Base-by-base conservation (phyloP, 2,797 vertebrate species). In the Ceryle rudis region DNA sequence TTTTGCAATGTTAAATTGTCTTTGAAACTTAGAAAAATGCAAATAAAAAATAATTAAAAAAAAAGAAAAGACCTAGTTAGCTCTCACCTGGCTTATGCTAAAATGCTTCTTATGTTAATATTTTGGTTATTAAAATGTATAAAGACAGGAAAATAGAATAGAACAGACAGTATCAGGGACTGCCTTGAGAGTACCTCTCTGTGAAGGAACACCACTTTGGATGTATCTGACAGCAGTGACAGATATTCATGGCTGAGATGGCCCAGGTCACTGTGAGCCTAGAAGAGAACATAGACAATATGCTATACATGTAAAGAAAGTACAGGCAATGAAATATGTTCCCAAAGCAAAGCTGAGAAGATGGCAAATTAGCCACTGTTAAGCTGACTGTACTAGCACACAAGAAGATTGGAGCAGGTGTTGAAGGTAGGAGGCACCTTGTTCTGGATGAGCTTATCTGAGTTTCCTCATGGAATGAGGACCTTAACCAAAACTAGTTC, bases 91-190 rank as follows among this genome's bases (percentile, higher is more conserved):
- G 31, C 35, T 95, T 95, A 82, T 91, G 86, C 97, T 95, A 22
- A 97, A 97, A 94, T 91, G 82, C 94, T 97, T 96, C 75, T 90
- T 93, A 95, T 93, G 42, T 74, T 93, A 94, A 85, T 91, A 28
- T 94, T 97, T 97, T 87, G 66, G 81, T 95, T 96, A 93, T 96
- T 97, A 95, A 97, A 97, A 97, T 93, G 70, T 78, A 91, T 78
- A 95, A 94, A 47, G 90, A 93, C 44, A 83, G 39, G 22, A 15
- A 94, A 95, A 94, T 93, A 89, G n/a, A 89, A 91, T 64, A 73
- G 85, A 95, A 96, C 77, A 94, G 93, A 91, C 52, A 81, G 28
- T 74, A 96, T 92, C 71, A 80, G 44, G 21, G 60, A 66, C 55
- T 93, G 51, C 35, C n/a, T 73, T 74, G 26, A 85, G 57, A 77